These are phyloP conservation scores for Eueides isabella DNA, from an alignment of 1,140 invertebrate genomes.

Conservation along the genomic window DNA sequence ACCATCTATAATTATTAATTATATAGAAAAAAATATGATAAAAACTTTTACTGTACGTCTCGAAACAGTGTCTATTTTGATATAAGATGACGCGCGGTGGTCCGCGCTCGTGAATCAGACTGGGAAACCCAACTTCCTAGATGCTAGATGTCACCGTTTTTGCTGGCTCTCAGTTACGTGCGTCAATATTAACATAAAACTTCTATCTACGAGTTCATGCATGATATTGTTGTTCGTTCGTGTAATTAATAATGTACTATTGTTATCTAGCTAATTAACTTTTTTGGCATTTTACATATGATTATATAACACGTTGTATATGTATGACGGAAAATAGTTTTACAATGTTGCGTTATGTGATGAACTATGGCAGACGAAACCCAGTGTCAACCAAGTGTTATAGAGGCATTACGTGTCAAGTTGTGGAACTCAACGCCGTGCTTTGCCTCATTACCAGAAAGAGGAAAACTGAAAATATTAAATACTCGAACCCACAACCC, in stretches of 20 bases:
- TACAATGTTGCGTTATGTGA: neutral
- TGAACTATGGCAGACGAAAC: too few species aligned
- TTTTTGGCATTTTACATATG: neutral
- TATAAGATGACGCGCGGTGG: slow-evolving; percentile 18
- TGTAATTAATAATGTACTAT: neutral
- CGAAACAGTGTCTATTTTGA: slow-evolving; percentile 25
- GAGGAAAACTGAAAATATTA: too few species aligned
- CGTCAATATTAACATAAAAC: slow-evolving; percentile 28
- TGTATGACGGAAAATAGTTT: neutral
- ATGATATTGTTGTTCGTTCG: neutral
- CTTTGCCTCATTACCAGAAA: too few species aligned
- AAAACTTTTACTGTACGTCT: slow-evolving; percentile 4
- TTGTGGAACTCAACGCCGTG: too few species aligned
- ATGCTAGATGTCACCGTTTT: slow-evolving; percentile 17
- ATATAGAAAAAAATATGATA: neutral
- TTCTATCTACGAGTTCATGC: neutral
- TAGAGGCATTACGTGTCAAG: too few species aligned
- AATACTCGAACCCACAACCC: too few species aligned
- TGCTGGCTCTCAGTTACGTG: slow-evolving; percentile 6
- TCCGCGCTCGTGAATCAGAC: slow-evolving; percentile 20
- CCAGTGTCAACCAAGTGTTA: too few species aligned
- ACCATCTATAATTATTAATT: neutral
- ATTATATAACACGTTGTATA: neutral
- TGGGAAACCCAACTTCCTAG: slow-evolving; percentile 37
- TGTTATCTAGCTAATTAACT: neutral